Evolutionary conservation across 2,113 vertebrate species (phyloP), one percentile per base, ranked within the genome.

Genomic region (Lepisosteus osseus): DNA sequence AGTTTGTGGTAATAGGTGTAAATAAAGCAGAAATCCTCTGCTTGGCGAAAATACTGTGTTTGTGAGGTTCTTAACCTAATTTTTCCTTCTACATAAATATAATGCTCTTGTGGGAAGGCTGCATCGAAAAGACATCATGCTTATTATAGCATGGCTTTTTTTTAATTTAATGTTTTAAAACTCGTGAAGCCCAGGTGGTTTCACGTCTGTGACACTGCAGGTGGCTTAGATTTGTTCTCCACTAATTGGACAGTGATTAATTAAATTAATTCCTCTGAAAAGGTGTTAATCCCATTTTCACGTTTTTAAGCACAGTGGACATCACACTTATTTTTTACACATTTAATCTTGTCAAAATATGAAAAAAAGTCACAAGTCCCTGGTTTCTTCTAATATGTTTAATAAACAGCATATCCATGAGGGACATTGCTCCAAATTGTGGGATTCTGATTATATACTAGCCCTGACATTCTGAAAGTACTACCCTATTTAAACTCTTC

Each of bases 231-330:
- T 29, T 29, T 29, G 29, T 51, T 51, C 61, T 66, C 57, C 69
- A 76, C 78, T 88, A 86, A 91, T 87, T 85, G 84, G 84, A 72
- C 73, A 45, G 67, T 76, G 72, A 85, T 84, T 82, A 86, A 90
- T 86, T 86, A 82, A 88, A 87, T 86, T 86, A 82, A 76, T 55
- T 72, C 68, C 71, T 6, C 56, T 74, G 12, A 65, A 68, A 62
- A 72, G 62, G 41, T 2, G 51, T 68, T 83, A 80, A 79, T 79
- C 76, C 80, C 77, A 54, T 45, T 71, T 80, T 55, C 11, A 56
- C 72, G 71, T 66, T 76, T 15, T 61, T 75, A 75, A 54, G 81
- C 83, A 76, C 84, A 43, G 71, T 0, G 61, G 81, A 84, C 65
- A 11, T 78, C 69, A 12, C 83, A 77, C 78, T 76, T 86, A 67